phyloP scores from a whole-genome alignment of 2,113 vertebrate species.

The Erythrocebus patas region DNA sequence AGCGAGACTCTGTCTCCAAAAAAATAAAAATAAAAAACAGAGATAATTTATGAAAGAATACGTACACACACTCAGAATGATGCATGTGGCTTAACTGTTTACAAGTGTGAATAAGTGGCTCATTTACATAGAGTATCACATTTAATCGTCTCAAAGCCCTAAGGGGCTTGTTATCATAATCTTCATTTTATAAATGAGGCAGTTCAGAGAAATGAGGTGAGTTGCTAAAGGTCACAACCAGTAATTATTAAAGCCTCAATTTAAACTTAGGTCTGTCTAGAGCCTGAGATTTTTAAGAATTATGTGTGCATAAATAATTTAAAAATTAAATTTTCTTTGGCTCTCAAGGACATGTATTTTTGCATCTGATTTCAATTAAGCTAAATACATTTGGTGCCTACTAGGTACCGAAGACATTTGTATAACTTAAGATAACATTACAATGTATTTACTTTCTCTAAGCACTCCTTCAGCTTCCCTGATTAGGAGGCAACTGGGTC shows the following conservation, averaged over 20 bases:
- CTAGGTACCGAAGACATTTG: neutral
- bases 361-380: slow-evolving; percentile 21
- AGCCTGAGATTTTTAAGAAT: slow-evolving; percentile 23
- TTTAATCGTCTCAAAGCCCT: slow-evolving; percentile 18
- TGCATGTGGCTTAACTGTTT: neutral
- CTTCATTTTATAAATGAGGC: neutral
- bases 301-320: neutral
- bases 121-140: neutral
- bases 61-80: neutral
- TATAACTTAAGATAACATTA: neutral
- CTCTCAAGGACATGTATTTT: neutral
- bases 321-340: neutral
- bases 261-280: slow-evolving; percentile 19
- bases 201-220: neutral
- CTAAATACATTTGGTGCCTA: neutral
- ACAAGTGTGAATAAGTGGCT: neutral
- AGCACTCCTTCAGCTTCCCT: slow-evolving; percentile 11
- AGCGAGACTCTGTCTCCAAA: too few relatives aligned
- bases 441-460: neutral
- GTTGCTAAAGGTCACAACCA: neutral
- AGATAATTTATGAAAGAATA: neutral
- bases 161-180: neutral
- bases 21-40: neutral
- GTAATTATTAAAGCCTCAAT: neutral
- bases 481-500: neutral